Conservation (phyloP, 2,888 invertebrate species). For the Panorpa germanica region DNA sequence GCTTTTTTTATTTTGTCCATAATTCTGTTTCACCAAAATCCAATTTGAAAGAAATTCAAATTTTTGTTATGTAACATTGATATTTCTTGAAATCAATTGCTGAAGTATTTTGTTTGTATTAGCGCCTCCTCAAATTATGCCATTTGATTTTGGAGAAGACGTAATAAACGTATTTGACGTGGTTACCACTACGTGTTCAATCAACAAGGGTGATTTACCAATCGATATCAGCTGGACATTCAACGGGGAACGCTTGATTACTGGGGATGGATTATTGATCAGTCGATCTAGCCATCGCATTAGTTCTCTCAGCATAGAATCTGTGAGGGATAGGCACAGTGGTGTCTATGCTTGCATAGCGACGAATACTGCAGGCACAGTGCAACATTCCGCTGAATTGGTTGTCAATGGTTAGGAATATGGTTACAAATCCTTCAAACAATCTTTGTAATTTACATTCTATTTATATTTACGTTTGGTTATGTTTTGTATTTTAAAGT, state of each 20-base stretch:
- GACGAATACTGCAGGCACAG: conserved; percentile 42
- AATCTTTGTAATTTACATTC: conserved; percentile 2
- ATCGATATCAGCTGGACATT: conserved; percentile 46
- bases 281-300: conserved; percentile 42
- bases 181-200: conserved; percentile 16
- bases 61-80: background rate
- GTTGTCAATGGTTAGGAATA: conserved; percentile 43
- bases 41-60: conserved; percentile 1
- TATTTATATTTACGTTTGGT: conserved; percentile 1
- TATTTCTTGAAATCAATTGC: background rate
- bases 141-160: conserved; percentile 21
- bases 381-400: conserved; percentile 38
- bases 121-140: conserved; percentile 13
- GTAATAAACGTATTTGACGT: conserved; percentile 35
- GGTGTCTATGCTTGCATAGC: conserved; percentile 55
- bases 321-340: conserved; percentile 41
- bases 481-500: background rate
- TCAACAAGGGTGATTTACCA: conserved; percentile 25
- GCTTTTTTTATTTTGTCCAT: background rate
- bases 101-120: background rate
- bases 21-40: background rate
- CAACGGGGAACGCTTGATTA: conserved; percentile 24
- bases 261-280: conserved; percentile 25
- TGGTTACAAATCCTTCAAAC: too few relatives aligned
- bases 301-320: conserved; percentile 43